Evolutionary conservation across 2,113 vertebrate species (phyloP).

Genomic region (Colinus virginianus): DNA sequence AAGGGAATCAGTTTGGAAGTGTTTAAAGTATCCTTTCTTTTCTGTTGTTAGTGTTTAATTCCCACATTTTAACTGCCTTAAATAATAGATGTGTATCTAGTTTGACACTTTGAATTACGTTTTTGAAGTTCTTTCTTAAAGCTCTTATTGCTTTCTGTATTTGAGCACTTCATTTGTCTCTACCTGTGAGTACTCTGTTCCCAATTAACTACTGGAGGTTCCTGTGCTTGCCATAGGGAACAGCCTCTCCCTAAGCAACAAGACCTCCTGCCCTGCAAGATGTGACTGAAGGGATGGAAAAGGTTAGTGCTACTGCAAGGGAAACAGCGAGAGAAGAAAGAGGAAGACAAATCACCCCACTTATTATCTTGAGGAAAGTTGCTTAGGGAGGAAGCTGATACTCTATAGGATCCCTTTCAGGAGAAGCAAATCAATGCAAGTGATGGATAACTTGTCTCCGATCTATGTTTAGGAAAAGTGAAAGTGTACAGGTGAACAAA

Average conservation of each 20-base stretch:
- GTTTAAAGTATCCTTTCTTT: slow-evolving; percentile 51
- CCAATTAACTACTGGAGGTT: not conserved
- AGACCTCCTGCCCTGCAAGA: not conserved
- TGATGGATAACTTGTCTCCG: not conserved
- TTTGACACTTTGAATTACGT: not conserved
- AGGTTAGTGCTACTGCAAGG: not conserved
- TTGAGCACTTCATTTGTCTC: not conserved
- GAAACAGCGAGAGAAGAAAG: not conserved
- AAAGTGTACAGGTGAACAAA: not conserved
- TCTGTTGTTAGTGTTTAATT: not conserved
- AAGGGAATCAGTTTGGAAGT: slow-evolving; percentile 30
- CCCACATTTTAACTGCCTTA: slow-evolving; percentile 31
- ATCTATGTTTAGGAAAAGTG: not conserved
- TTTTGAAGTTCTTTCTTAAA: not conserved
- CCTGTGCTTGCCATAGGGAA: not conserved
- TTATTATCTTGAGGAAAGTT: not conserved
- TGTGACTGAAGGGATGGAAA: not conserved
- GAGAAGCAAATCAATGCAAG: not conserved
- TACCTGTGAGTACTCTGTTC: not conserved
- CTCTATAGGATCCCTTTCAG: not conserved
- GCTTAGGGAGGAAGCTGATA: not conserved
- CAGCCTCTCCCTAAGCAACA: not conserved
- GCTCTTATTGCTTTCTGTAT: not conserved
- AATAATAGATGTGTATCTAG: slow-evolving; percentile 46
- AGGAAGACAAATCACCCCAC: not conserved